Base-by-base conservation (phyloP, 2,113 vertebrate species). In the Chionodraco myersi region DNA sequence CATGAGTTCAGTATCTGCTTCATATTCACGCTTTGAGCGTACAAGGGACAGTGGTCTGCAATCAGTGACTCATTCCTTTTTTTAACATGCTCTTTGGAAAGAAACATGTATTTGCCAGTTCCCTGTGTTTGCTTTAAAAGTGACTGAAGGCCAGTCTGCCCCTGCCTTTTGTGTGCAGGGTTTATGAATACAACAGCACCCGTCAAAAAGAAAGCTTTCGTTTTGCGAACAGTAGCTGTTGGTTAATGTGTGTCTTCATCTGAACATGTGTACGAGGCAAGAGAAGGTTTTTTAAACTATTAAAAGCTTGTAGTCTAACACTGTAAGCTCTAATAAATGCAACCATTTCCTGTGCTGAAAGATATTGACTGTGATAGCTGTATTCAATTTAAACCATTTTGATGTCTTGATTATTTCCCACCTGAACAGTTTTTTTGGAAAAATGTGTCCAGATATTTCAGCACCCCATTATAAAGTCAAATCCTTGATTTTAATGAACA, bases 161-260 rank as follows among this genome's bases (percentile, higher is more conserved):
- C 18, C 64, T 14, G 54, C 74, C 68, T 13, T 81, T 76, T 68
- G 56, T 85, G 67, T 83, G 56, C 58, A 13, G 47, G 44, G 48
- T 75, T 87, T 81, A 88, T 87, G 63, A 79, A 53, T 76, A 30
- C 72, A 85, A 69, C 67, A 57, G 61, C 36, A 59, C 57, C 61
- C 62, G 51, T 62, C 61, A 18, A 18, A 68, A 53, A 21, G 11
- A 51, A 59, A 74, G 6, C 49, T 23, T 4, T 18, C 0, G 36
- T 61, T 69, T 59, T 61, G 0, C 70, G 59, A 70, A 21, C 54
- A 48, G 51, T 60, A 78, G 75, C 58, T 68, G 41, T 63, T 63
- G 34, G 26, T 70, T 41, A 63, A 41, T 70, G 53, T 23, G 14
- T 34, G 56, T 26, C 26, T 26, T 26, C 0, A 1, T 51, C 51